Evolutionary conservation across 2,797 vertebrate species (phyloP), one percentile per base, ranked within the genome.

Genomic region (Periparus ater): DNA sequence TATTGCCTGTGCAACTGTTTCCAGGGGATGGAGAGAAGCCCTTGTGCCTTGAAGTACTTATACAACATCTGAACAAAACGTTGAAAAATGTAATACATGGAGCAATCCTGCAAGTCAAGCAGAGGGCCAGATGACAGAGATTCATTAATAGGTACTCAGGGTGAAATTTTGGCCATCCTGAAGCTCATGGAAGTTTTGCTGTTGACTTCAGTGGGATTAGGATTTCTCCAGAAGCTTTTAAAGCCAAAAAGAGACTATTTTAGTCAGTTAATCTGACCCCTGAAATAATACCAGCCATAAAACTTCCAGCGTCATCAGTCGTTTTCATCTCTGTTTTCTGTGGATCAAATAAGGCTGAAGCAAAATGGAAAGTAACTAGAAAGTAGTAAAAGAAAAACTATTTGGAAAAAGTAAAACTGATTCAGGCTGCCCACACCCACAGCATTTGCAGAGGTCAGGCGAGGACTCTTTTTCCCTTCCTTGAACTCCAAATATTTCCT

Each of bases 321-420:
- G 0, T 92, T 93, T 93, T 79, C 82, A 81, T 66, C 93, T 94
- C 72, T 85, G 6, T 62, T 89, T 86, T 76, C 82, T 84, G 83
- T 70, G 79, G 89, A 89, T 96, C 95, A 96, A 95, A 88, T 93
- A 89, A 96, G 93, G 95, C 80, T 91, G 89, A 78, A 93, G 88
- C 45, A 81, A 91, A 96, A 85, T 32, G 88, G 79, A 96, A 96
- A 96, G 92, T 85, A 94, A 97, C 96, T 96, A 94, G 95, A 96
- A 95, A 97, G 95, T 96, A 95, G 93, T 92, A 93, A 94, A 93
- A 95, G 79, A 83, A 85, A 94, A 96, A 90, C 0, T 2, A 26
- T 88, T 96, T 0, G 79, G 95, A 96, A 96, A 96, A 96, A 94
- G 55, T 73, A 84, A 91, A 91, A 85, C 70, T 12, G 38, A 89